phyloP scores from a whole-genome alignment of 2,797 vertebrate genomes.

The Chelon auratus region DNA sequence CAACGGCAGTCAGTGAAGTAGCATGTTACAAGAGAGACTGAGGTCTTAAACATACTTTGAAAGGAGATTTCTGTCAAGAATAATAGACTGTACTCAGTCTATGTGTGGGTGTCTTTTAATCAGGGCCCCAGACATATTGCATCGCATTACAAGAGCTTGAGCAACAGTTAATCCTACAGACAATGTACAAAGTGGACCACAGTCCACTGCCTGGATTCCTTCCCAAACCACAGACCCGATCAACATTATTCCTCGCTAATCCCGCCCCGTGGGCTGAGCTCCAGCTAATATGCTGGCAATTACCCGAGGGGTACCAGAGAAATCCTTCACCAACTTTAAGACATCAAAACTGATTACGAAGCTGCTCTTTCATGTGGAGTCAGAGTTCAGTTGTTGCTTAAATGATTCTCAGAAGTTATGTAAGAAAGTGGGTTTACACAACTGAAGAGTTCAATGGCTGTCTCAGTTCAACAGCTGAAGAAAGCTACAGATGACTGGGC shows the following conservation, averaged over 20 bases:
- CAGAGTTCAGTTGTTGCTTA: slow-evolving; percentile 76
- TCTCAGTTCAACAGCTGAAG: slow-evolving; percentile 47
- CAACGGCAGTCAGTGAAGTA: slow-evolving; percentile 5
- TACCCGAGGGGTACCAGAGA: slow-evolving; percentile 56
- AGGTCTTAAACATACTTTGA: slow-evolving; percentile 45
- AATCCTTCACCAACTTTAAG: slow-evolving; percentile 69
- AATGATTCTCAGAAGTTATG: slow-evolving; percentile 74
- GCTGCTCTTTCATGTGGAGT: slow-evolving; percentile 68
- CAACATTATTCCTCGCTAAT: slow-evolving; percentile 60
- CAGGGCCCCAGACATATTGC: slow-evolving; percentile 73
- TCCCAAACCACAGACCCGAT: slow-evolving; percentile 52
- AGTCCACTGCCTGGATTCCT: slow-evolving; percentile 56
- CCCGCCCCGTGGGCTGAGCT: slow-evolving; percentile 56
- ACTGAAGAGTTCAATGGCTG: slow-evolving; percentile 50
- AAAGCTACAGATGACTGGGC: slow-evolving; percentile 40
- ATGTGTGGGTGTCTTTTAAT: slow-evolving; percentile 67
- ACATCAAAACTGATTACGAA: slow-evolving; percentile 70
- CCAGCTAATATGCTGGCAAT: slow-evolving; percentile 64
- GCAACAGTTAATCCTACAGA: slow-evolving; percentile 77
- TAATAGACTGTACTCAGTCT: slow-evolving; percentile 49
- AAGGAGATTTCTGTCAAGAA: slow-evolving; percentile 65
- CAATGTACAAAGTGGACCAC: slow-evolving; percentile 75
- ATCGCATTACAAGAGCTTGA: slow-evolving; percentile 72
- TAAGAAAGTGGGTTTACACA: slow-evolving; percentile 59
- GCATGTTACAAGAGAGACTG: slow-evolving; percentile 1